Conservation (phyloP, 2,888 invertebrate genomes). For the Maniola hyperantus region DNA sequence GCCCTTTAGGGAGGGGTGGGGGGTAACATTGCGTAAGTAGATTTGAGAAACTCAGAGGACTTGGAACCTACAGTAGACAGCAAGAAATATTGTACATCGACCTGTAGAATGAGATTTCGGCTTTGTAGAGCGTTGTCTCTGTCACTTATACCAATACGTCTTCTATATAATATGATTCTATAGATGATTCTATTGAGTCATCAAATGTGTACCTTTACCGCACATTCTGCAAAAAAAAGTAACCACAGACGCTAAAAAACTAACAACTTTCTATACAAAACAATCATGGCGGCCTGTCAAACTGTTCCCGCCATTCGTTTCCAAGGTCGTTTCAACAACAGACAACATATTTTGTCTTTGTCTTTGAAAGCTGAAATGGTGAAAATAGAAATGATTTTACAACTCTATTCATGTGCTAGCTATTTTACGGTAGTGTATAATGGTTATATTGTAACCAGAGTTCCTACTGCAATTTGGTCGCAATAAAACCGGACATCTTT, state of each 20-base stretch:
- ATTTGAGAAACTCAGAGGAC: no score
- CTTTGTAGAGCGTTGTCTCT: no score
- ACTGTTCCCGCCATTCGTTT: constrained; percentile 19
- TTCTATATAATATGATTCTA: no score
- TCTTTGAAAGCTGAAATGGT: constrained; percentile 18
- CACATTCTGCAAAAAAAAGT: constrained; percentile 1
- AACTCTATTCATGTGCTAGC: constrained; percentile 20
- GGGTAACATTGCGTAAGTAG: not conserved
- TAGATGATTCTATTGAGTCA: not conserved
- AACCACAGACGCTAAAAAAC: constrained; percentile 8
- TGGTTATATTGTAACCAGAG: constrained; percentile 28
- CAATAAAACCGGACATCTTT: constrained; percentile 18
- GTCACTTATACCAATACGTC: no score
- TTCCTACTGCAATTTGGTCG: constrained; percentile 27
- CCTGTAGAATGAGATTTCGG: no score
- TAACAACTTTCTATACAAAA: constrained; percentile 1
- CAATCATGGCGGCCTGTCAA: constrained; percentile 17
- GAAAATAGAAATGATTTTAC: constrained; percentile 29
- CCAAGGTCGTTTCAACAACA: constrained; percentile 11
- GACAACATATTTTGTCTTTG: constrained; percentile 21
- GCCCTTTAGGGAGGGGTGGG: not conserved
- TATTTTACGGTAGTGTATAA: constrained; percentile 31
- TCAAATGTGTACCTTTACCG: not conserved
- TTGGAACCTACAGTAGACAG: no score
- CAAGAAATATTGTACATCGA: no score